Percentiles rank a stretch among this genome's conserved stretches.
Evolutionary conservation across 1,140 invertebrate genomes (phyloP).

Genomic region (Polyergus mexicanus): DNA sequence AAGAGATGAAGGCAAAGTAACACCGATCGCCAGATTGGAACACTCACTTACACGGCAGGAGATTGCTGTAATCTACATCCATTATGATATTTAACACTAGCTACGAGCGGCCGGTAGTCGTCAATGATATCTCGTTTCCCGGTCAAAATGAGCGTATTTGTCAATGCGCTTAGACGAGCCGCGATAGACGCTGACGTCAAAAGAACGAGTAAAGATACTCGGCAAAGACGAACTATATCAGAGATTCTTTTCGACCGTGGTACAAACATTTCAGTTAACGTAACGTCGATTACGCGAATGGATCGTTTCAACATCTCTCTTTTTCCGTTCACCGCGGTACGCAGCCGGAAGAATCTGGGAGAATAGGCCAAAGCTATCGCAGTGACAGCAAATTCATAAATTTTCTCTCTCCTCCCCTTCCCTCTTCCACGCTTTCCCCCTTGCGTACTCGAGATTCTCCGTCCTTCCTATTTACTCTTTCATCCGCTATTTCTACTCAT

Average conservation of each 20-base stretch:
- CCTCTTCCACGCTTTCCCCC: not conserved
- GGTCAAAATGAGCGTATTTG: conserved; percentile 49
- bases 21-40: conserved; percentile 40
- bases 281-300: conserved; percentile 54
- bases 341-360: conserved; percentile 28
- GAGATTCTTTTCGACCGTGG: conserved; percentile 6
- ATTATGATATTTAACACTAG: conserved; percentile 76
- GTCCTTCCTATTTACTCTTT: conserved; percentile 80
- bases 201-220: not conserved
- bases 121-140: conserved; percentile 81
- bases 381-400: conserved; percentile 83
- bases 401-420: conserved; percentile 65
- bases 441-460: conserved; percentile 66
- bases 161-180: conserved; percentile 29
- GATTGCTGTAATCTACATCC: conserved; percentile 61
- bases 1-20: conserved; percentile 28
- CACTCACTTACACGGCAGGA: conserved; percentile 38
- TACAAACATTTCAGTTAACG: conserved; percentile 73
- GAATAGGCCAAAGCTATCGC: conserved; percentile 52
- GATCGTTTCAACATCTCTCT: not conserved
- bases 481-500: conserved; percentile 74
- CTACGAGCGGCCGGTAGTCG: conserved; percentile 35
- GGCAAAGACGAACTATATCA: too few relatives aligned
- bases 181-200: conserved; percentile 57
- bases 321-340: not conserved